Conservation (phyloP, 2,888 invertebrate species). For the Pristionchus japonicus region DNA sequence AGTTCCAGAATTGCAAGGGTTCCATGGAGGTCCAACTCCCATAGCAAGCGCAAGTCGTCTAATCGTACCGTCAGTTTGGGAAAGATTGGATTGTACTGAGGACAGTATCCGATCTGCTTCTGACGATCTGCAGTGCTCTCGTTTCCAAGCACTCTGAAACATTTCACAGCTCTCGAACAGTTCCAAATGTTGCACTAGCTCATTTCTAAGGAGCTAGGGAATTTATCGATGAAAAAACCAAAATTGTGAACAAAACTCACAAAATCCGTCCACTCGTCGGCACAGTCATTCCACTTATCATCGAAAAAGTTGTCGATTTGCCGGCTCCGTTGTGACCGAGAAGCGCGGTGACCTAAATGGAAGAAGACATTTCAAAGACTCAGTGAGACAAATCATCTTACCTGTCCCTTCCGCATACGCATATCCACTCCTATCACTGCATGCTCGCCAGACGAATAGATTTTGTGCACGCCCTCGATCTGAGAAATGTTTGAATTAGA, state of each 20-base stretch:
- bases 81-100: slow-evolving; percentile 13
- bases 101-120: background rate
- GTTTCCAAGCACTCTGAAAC: background rate
- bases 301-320: slow-evolving; percentile 65
- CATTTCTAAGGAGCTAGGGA: too few species aligned
- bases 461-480: slow-evolving; percentile 25
- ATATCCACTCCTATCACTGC: slow-evolving; percentile 70
- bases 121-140: background rate
- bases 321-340: slow-evolving; percentile 75
- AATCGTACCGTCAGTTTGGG: slow-evolving; percentile 30
- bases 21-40: too few species aligned
- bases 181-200: too few species aligned
- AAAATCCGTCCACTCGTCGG: slow-evolving; percentile 55
- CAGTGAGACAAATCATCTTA: slow-evolving; percentile 23
- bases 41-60: too few species aligned
- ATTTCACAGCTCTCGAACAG: too few species aligned
- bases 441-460: slow-evolving; percentile 53
- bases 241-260: background rate
- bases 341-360: slow-evolving; percentile 62
- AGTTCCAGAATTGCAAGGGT: too few species aligned
- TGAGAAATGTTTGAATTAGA: background rate
- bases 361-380: too few species aligned
- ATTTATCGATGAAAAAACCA: background rate
- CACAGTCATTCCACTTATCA: slow-evolving; percentile 64
- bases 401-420: slow-evolving; percentile 66